phyloP scores from a whole-genome alignment of 2,888 invertebrate species.

The Rhagophthalmus giganteus region DNA sequence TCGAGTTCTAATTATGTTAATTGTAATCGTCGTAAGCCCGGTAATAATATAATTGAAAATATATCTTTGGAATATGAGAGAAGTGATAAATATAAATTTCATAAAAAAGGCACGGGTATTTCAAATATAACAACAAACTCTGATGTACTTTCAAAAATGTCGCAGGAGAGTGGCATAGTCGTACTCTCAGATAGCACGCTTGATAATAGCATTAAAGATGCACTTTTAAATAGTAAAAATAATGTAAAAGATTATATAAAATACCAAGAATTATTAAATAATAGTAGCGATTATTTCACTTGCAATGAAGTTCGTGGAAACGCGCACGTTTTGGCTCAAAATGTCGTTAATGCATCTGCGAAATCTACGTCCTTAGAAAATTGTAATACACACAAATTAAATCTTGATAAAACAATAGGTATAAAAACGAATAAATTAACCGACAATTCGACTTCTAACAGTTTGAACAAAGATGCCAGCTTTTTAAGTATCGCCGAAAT shows the following conservation, averaged over 20 bases:
- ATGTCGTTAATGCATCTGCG: conserved; percentile 34
- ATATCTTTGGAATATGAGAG: conserved; percentile 18
- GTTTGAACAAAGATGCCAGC: too few species aligned
- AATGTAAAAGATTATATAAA: conserved; percentile 2
- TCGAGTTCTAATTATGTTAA: conserved; percentile 6
- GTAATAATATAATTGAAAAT: conserved; percentile 15
- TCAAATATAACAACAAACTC: conserved; percentile 2
- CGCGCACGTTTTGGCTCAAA: conserved; percentile 41
- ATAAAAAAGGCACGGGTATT: conserved; percentile 1
- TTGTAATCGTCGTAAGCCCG: conserved; percentile 1
- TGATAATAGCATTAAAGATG: conserved; percentile 8
- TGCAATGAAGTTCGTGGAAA: conserved; percentile 41
- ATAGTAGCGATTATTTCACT: conserved; percentile 50
- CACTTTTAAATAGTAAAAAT: neutral
- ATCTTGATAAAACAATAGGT: too few species aligned
- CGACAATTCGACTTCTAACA: too few species aligned
- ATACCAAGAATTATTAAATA: too few species aligned
- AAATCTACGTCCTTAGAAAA: neutral
- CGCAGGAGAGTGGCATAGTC: conserved; percentile 49
- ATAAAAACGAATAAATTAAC: too few species aligned
- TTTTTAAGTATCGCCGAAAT: conserved; percentile 70
- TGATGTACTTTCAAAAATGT: conserved; percentile 31
- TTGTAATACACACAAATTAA: too few species aligned
- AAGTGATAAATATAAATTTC: conserved; percentile 11
- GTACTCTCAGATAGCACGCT: conserved; percentile 40